These are phyloP conservation scores for Danio albolineatus DNA, from an alignment of 2,797 vertebrate genomes.

Conservation along the genomic window DNA sequence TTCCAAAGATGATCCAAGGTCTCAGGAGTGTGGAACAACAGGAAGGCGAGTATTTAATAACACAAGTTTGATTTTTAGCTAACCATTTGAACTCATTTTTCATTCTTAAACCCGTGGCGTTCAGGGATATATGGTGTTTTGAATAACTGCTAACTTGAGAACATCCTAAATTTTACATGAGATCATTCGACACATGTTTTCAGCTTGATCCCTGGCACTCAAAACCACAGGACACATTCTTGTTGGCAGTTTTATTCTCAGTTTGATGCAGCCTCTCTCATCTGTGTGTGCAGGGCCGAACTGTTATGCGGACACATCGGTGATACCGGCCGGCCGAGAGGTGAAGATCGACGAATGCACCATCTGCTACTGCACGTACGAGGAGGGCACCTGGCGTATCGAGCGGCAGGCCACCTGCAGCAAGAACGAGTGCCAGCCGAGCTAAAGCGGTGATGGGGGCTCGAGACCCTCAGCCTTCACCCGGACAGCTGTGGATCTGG, in stretches of 20 bases:
- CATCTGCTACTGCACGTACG: constrained; percentile 98
- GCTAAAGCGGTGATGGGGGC: constrained; percentile 75
- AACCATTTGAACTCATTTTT: background rate
- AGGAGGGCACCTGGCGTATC: constrained; percentile 97
- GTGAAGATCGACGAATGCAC: constrained; percentile 97
- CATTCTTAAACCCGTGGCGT: background rate
- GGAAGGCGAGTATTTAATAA: no score
- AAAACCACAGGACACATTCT: background rate
- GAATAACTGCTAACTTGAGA: constrained; percentile 33
- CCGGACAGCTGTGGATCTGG: constrained; percentile 68
- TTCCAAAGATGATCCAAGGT: no score
- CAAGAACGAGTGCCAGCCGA: constrained; percentile 94
- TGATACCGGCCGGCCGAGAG: constrained; percentile 96
- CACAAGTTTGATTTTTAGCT: no score
- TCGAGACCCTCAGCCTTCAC: constrained; percentile 66
- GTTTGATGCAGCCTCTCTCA: constrained; percentile 13
- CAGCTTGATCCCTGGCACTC: constrained; percentile 19
- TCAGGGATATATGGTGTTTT: background rate
- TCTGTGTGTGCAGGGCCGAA: constrained; percentile 86
- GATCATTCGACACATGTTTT: constrained; percentile 29
- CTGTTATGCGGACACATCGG: constrained; percentile 94
- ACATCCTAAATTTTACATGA: constrained; percentile 26
- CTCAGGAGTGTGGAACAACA: no score
- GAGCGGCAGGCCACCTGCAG: constrained; percentile 97
- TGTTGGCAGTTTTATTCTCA: constrained; percentile 18